Evolutionary conservation across 2,888 invertebrate genomes (phyloP), one percentile per base, ranked within the genome.

Genomic region (Arrhopalites spinosus): DNA sequence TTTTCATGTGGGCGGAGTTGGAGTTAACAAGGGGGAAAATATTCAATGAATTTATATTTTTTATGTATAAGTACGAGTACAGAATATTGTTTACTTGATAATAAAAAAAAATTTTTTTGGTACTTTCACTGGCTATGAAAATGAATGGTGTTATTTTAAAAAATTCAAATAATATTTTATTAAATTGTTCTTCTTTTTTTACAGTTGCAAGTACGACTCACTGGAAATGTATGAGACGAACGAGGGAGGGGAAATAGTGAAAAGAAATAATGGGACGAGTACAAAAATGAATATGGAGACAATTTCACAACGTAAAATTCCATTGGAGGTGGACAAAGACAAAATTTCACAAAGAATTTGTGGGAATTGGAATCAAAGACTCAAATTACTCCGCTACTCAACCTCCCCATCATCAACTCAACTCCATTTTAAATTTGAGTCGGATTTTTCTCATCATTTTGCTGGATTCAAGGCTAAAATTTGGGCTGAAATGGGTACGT

Each of bases 191-290:
- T 11, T 47, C 15, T 47, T 45, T 45, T 2, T 67, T 7, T 68
- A 30, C 88, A 93, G 93, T 79, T 94, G 93, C 88, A 90, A 90
- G 83, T 93, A 93, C 86, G 93, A 93, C 85, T 92, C 89, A 84
- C 84, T 93, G 83, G 91, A 92, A 86, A 89, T 93, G 81, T 86
- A 88, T 69, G 91, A 90, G 81, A 73, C 85, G 83, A 72, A 59
- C 29, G 68, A 77, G 11, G 43, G 69, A 23, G 70, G 69, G n/a
- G 77, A 73, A 59, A 82, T 75, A 17, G 27, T 75, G 23, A 1
- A 0, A 1, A 27, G 75, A n/a, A 50, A n/a, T 29, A 68, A 64
- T 64, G 27, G 15, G 3, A 70, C 50, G 29, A 17, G 47, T 1
- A 23, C 29, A 36, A 20, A 23, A 27, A 70, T 64, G n/a, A 23